Evolutionary conservation across 2,113 vertebrate species (phyloP).

Genomic region (Hippocampus abdominalis): DNA sequence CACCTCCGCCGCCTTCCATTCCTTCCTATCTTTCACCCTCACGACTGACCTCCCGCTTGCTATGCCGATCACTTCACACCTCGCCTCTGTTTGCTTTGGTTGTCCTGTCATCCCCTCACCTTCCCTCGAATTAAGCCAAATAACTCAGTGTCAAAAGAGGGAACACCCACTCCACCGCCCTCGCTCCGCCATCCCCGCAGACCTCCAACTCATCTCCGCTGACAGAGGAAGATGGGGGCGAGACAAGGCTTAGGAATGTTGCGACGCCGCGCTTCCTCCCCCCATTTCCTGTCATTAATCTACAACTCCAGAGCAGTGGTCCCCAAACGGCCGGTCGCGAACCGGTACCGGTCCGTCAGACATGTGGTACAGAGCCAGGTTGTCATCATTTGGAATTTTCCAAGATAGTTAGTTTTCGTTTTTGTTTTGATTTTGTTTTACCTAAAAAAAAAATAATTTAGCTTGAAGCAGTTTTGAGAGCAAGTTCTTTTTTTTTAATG

Average conservation of each 20-base stretch:
- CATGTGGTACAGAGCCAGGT: no score
- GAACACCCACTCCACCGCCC: conserved; percentile 40
- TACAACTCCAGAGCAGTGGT: conserved; percentile 12
- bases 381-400: no score
- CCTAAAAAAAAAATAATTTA: no score
- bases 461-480: no score
- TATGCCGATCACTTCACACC: conserved; percentile 72
- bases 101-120: conserved; percentile 68
- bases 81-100: conserved; percentile 77
- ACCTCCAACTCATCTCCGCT: conserved; percentile 54
- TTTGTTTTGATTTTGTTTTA: no score
- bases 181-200: conserved; percentile 45
- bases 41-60: conserved; percentile 58
- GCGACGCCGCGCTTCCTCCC: conserved; percentile 14
- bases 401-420: no score
- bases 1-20: conserved; percentile 1
- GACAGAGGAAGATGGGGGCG: conserved; percentile 46
- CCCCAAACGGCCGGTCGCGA: neutral
- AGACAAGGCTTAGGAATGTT: conserved; percentile 35
- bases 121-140: conserved; percentile 56
- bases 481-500: no score
- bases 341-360: neutral
- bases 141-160: conserved; percentile 60
- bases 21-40: conserved; percentile 38
- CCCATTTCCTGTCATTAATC: conserved; percentile 36